Conservation (phyloP, 2,888 invertebrate genomes). For the Ditylenchus weischeri region DNA sequence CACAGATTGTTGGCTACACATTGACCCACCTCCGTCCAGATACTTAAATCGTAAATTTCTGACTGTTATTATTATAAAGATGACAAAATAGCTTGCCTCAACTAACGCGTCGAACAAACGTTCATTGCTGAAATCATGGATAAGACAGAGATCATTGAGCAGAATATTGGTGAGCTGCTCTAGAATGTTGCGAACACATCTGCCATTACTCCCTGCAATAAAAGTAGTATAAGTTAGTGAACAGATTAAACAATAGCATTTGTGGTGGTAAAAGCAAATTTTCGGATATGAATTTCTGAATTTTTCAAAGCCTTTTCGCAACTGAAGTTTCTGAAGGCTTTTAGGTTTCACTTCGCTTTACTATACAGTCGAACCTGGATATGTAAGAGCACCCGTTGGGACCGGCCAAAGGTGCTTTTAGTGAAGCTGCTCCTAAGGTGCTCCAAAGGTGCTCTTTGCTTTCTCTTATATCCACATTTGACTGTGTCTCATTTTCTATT, state of each 20-base stretch:
- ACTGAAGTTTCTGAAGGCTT: no score
- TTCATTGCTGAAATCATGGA: slow-evolving; percentile 31
- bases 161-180: slow-evolving; percentile 89
- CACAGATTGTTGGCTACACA: slow-evolving; percentile 26
- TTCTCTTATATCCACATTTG: no score
- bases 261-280: no score
- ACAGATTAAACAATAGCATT: background rate
- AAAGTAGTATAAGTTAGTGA: background rate
- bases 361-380: no score
- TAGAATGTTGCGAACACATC: slow-evolving; percentile 68
- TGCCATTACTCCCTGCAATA: background rate
- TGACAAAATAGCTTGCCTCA: slow-evolving; percentile 66
- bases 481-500: no score
- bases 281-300: no score
- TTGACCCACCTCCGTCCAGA: slow-evolving; percentile 35
- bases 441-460: no score
- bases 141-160: slow-evolving; percentile 79
- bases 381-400: no score
- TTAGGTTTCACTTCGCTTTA: no score
- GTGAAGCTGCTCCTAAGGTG: no score
- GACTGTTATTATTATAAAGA: background rate
- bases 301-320: no score
- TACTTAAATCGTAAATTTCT: slow-evolving; percentile 23
- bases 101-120: slow-evolving; percentile 81
- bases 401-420: no score